Conservation (phyloP, 2,113 vertebrate genomes). For the Megaceryle torquata region DNA sequence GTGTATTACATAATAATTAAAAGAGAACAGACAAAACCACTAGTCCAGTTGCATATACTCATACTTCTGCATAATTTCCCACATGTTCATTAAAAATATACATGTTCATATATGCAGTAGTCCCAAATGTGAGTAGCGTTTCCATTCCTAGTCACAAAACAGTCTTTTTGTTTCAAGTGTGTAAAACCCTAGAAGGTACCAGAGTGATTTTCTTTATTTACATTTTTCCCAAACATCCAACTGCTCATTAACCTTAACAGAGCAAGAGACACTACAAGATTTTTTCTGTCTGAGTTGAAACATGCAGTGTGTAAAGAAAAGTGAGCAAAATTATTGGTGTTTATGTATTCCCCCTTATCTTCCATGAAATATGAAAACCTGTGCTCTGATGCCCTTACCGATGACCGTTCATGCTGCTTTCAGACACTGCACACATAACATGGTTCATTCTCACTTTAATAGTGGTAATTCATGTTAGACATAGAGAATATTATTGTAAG, state of each 20-base stretch:
- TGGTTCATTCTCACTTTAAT: background rate
- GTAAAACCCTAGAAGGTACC: background rate
- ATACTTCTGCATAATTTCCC: background rate
- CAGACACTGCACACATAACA: background rate
- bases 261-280: accelerated
- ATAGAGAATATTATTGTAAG: background rate
- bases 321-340: background rate
- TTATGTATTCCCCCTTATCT: background rate
- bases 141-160: background rate
- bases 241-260: background rate
- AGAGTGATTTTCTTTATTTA: background rate
- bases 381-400: background rate
- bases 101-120: background rate
- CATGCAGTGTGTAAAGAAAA: background rate
- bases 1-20: background rate
- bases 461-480: background rate
- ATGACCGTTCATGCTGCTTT: background rate
- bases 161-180: background rate
- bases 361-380: background rate
- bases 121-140: background rate
- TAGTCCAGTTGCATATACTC: background rate
- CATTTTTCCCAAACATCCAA: background rate
- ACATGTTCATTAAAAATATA: background rate
- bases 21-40: background rate
- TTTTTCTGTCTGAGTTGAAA: background rate